Conservation (phyloP, 2,797 vertebrate species). For the Ctenosaura bakeri region DNA sequence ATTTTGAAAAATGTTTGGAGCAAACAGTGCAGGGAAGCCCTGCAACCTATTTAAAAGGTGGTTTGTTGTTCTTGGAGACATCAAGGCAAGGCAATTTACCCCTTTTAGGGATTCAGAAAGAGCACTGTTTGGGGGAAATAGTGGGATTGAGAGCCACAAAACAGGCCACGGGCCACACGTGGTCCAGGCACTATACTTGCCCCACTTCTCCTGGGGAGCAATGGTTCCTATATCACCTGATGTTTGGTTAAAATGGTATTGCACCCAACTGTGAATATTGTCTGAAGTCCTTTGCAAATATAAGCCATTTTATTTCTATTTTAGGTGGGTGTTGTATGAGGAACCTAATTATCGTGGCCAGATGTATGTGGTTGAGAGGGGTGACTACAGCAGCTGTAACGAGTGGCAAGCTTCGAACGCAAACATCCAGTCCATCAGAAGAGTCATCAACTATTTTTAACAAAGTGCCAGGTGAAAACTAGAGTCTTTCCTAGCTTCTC, state of each 20-base stretch:
- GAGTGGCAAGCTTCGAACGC: constrained; percentile 90
- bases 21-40: too few species aligned
- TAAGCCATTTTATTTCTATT: constrained; percentile 32
- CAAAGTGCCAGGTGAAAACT: neutral
- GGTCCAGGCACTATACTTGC: too few species aligned
- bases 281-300: neutral
- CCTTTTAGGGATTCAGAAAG: too few species aligned
- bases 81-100: too few species aligned
- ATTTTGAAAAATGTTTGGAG: too few species aligned
- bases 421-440: constrained; percentile 90
- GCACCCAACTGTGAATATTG: neutral
- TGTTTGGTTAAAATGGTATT: neutral
- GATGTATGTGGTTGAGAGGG: constrained; percentile 93
- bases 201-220: too few species aligned
- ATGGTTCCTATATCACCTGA: too few species aligned
- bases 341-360: constrained; percentile 93
- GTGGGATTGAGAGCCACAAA: too few species aligned
- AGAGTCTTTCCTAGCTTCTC: neutral
- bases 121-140: too few species aligned
- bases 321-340: constrained; percentile 94
- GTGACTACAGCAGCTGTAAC: constrained; percentile 86
- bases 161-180: too few species aligned
- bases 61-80: too few species aligned
- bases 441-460: constrained; percentile 92
- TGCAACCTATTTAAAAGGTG: too few species aligned